A percentile compares a stretch with the other conserved stretches of the same genome.
phyloP scores from a whole-genome alignment of 2,797 vertebrate genomes.

The Margarornis squamiger region DNA sequence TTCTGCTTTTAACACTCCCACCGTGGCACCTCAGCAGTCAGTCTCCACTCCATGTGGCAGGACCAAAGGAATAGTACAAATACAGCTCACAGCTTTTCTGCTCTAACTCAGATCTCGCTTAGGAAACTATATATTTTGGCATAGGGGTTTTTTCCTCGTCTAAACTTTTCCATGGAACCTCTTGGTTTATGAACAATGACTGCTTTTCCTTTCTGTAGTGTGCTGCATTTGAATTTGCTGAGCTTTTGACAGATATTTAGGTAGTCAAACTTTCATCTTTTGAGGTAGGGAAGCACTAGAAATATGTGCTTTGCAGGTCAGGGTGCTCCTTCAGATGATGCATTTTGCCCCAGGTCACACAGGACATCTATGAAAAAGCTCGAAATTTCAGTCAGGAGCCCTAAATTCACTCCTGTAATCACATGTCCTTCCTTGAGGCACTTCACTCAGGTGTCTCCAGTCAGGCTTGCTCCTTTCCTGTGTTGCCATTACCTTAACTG shows the following conservation, averaged over 20 bases:
- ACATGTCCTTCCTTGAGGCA: background rate
- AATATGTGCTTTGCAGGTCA: background rate
- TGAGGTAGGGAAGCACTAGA: background rate
- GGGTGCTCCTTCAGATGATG: background rate
- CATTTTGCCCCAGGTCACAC: background rate
- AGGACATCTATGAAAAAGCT: background rate
- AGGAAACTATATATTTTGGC: fast-evolving
- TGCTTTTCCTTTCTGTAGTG: background rate
- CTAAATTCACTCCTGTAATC: background rate
- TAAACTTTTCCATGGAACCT: background rate
- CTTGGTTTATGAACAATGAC: background rate
- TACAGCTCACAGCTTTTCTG: background rate
- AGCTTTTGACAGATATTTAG: background rate
- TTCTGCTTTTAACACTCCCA: background rate
- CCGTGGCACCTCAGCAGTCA: background rate
- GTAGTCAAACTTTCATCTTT: background rate
- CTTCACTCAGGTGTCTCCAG: background rate
- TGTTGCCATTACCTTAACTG: background rate
- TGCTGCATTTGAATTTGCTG: background rate
- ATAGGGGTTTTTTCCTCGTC: background rate
- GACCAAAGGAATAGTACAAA: background rate
- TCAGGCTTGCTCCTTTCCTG: background rate
- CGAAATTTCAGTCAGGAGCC: background rate
- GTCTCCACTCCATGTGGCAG: background rate
- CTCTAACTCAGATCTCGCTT: background rate